Percentiles rank a stretch among this genome's conserved stretches.
Conservation (phyloP, 2,888 invertebrate genomes). For the Dromius quadrimaculatus region DNA sequence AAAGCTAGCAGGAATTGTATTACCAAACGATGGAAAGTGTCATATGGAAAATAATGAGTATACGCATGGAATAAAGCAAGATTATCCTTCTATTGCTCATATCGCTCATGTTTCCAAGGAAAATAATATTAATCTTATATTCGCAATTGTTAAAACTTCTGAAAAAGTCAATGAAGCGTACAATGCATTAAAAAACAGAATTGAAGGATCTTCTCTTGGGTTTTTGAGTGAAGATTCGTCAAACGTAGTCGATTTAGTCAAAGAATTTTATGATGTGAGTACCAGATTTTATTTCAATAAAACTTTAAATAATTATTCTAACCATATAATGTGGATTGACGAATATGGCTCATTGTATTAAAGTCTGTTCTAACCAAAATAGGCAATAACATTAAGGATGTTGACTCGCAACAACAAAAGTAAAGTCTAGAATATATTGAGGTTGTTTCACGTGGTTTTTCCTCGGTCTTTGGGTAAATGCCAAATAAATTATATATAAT, state of each 20-base stretch:
- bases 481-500: no score
- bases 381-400: no score
- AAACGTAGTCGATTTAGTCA: constrained; percentile 7
- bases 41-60: constrained; percentile 73
- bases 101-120: constrained; percentile 74
- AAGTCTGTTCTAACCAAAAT: no score
- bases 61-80: constrained; percentile 71
- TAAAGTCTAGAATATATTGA: no score
- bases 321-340: no score
- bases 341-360: no score
- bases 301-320: no score
- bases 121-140: constrained; percentile 82
- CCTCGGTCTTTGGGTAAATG: no score
- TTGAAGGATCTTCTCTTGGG: constrained; percentile 2
- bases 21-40: constrained; percentile 80
- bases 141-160: constrained; percentile 71
- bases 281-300: not conserved
- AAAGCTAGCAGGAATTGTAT: constrained; percentile 75
- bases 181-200: not conserved
- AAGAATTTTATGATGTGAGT: constrained; percentile 10
- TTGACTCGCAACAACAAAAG: no score
- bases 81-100: constrained; percentile 84
- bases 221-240: constrained; percentile 59
- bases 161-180: not conserved
- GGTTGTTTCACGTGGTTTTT: no score